Evolutionary conservation across 2,888 invertebrate genomes (phyloP).

Genomic region (Apocheima hispidaria): DNA sequence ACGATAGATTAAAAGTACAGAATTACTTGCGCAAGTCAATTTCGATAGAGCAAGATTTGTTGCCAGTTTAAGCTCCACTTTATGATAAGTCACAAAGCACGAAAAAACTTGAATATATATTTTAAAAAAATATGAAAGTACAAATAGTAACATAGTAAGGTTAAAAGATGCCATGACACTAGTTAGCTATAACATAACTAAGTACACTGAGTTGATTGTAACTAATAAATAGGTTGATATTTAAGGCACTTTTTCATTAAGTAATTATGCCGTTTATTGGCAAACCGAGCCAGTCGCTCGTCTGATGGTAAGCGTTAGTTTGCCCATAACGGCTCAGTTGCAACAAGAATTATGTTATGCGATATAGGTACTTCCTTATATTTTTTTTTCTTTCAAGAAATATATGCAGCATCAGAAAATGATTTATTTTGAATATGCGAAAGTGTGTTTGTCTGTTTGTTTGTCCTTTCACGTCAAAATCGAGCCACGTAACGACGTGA

Average conservation of each 20-base stretch:
- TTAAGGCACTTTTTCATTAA: not conserved
- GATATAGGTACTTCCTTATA: too few species aligned
- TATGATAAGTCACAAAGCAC: conserved; percentile 41
- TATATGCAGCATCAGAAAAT: too few species aligned
- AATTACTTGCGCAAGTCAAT: not conserved
- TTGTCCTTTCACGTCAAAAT: too few species aligned
- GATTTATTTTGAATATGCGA: too few species aligned
- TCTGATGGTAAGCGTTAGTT: too few species aligned
- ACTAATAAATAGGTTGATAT: not conserved
- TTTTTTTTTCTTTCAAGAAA: too few species aligned
- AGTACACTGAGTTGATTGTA: conserved; percentile 7
- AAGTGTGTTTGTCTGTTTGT: too few species aligned
- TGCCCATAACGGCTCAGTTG: too few species aligned
- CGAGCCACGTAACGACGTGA: too few species aligned
- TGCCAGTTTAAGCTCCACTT: conserved; percentile 7
- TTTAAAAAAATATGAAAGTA: conserved; percentile 59
- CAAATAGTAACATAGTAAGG: conserved; percentile 64
- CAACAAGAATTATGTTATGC: too few species aligned
- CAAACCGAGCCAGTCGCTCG: too few species aligned
- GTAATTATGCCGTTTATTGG: too few species aligned
- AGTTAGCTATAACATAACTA: conserved; percentile 5
- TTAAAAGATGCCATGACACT: conserved; percentile 69
- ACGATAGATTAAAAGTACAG: not conserved
- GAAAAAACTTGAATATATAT: conserved; percentile 44
- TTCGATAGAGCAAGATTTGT: not conserved